Conservation (phyloP, 2,113 vertebrate species). For the Nesogale talazaci region DNA sequence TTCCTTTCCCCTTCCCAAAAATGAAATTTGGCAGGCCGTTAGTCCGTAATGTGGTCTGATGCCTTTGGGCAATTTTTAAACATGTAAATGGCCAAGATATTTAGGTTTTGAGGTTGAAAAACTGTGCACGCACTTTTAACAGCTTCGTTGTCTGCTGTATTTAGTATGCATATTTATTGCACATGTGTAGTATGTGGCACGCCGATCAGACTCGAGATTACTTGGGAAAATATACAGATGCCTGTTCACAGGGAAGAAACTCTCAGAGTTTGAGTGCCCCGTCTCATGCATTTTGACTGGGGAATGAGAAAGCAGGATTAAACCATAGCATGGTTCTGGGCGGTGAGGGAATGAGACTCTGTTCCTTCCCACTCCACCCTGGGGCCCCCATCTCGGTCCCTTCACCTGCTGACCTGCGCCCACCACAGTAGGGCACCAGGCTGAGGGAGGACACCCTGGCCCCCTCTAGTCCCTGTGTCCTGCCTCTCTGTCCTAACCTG, state of each 20-base stretch:
- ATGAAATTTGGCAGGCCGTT: slow-evolving; percentile 85
- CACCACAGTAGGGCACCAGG: rapidly evolving
- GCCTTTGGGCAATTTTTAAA: slow-evolving; percentile 87
- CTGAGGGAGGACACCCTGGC: neutral
- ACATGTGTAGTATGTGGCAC: slow-evolving; percentile 81
- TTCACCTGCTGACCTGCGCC: neutral
- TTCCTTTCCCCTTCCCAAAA: slow-evolving; percentile 67
- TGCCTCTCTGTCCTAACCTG: neutral
- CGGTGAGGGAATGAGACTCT: neutral
- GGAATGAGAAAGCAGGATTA: neutral
- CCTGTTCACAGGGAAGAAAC: slow-evolving; percentile 77
- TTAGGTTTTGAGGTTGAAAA: slow-evolving; percentile 87
- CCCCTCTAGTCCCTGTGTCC: neutral
- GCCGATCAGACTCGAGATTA: slow-evolving; percentile 84
- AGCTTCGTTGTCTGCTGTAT: slow-evolving; percentile 85
- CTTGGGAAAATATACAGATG: slow-evolving; percentile 84
- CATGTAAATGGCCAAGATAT: slow-evolving; percentile 87
- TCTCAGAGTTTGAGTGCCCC: slow-evolving; percentile 69
- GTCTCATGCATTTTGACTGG: slow-evolving; percentile 31
- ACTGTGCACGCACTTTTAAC: slow-evolving; percentile 84
- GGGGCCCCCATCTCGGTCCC: neutral
- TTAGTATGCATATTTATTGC: slow-evolving; percentile 87
- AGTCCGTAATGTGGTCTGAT: slow-evolving; percentile 86
- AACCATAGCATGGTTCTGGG: neutral
- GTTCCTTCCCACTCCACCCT: neutral